Base-by-base conservation (phyloP, 2,797 vertebrate species). In the Bradypus variegatus region DNA sequence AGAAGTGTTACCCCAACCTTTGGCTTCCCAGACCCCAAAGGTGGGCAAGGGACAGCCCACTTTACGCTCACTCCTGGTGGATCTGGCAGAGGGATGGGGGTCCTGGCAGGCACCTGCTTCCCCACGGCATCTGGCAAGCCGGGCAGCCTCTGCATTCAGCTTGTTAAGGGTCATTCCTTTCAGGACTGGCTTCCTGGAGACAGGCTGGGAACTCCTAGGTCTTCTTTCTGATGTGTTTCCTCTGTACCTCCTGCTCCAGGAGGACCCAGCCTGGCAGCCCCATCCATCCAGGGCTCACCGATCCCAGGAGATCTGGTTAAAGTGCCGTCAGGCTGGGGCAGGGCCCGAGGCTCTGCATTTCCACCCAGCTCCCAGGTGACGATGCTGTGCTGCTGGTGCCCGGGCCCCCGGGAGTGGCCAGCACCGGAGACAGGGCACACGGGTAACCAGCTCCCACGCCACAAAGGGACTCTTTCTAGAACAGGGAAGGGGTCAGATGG, bases 211-310 rank as follows among this genome's bases (percentile, higher is more conserved):
- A 13, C 27, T 18, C 25, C 70, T 60, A 33, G 0, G 0, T 48
- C 27, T 80, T 53, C 50, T 13, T 62, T n/a, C 45, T 27, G n/a
- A 4, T 8, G 36, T 16, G 41, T 62, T 25, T 38, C 62, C 27
- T 64, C 45, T 33, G 6, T n/a, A 53, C 31, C 36, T 31, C 50
- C 1, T 18, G 1, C 36, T 19, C 18, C 2, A 12, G 10, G 33
- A 67, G 58, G 53, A 29, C 25, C 67, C 60, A 14, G 64, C 1
- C 19, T 4, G 2, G 15, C 38, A 19, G 67, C 14, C 27, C 29
- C 45, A 3, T 65, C 45, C 14, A 16, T 12, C 38, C 14, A 41
- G 67, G 50, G 27, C 69, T 4, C 2, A 0, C 0, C 0, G 9
- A 3, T 21, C 77, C 15, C 19, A 25, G 53, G 48, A 16, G 10